These are phyloP conservation scores for Hyppa rectilinea DNA, from an alignment of 2,888 invertebrate species.

Conservation along the genomic window DNA sequence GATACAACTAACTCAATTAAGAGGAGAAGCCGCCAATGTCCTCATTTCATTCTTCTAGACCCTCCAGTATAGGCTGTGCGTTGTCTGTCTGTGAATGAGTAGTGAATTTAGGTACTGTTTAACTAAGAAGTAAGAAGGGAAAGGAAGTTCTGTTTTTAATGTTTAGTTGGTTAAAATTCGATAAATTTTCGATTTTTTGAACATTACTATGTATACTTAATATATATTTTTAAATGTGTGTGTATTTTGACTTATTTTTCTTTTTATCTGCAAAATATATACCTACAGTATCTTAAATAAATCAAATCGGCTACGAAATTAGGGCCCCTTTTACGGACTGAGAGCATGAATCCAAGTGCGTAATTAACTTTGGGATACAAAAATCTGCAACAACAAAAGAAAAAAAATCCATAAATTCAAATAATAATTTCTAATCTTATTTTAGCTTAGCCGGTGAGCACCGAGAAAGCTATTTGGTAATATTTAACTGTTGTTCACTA, in stretches of 20 bases:
- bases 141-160: neutral
- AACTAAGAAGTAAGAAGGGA: neutral
- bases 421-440: constrained; percentile 10
- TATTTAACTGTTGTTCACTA: constrained; percentile 82
- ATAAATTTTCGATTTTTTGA: neutral
- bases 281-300: neutral
- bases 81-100: neutral
- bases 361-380: neutral
- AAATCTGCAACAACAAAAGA: neutral
- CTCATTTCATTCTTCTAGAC: neutral
- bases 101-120: neutral
- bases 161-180: neutral
- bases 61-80: neutral
- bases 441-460: constrained; percentile 57
- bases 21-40: neutral
- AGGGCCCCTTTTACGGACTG: neutral
- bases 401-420: neutral
- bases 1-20: neutral
- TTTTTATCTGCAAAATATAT: neutral
- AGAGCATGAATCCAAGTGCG: neutral
- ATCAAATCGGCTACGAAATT: neutral
- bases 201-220: neutral
- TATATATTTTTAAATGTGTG: neutral
- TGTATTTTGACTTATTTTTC: neutral
- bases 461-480: constrained; percentile 74